A percentile compares a stretch with the other conserved stretches of the same genome.
Evolutionary conservation across 2,888 invertebrate genomes (phyloP).

Genomic region (Callosobruchus maculatus): DNA sequence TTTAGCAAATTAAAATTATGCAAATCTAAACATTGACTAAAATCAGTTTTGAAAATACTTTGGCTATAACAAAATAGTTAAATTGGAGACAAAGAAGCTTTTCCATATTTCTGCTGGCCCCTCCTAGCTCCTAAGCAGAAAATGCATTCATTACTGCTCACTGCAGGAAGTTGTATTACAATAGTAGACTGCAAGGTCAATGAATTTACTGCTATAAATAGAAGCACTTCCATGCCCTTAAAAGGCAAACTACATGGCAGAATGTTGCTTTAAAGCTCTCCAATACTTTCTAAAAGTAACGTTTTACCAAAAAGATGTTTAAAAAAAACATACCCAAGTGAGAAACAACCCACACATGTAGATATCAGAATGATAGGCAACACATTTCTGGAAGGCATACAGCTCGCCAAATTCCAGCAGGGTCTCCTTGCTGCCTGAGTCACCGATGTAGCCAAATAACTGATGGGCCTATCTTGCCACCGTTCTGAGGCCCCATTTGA

Average conservation of each 20-base stretch:
- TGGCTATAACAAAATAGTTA: no score
- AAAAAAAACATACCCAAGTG: constrained; percentile 37
- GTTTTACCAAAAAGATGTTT: background rate
- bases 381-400: constrained; percentile 28
- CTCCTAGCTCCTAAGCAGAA: no score
- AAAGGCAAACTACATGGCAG: background rate
- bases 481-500: constrained; percentile 43
- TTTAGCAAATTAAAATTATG: no score
- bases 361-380: constrained; percentile 42
- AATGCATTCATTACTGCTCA: no score
- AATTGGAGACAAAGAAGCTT: no score
- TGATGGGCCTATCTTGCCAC: constrained; percentile 46
- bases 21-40: no score
- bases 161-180: background rate
- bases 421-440: constrained; percentile 56
- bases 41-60: no score
- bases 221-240: background rate
- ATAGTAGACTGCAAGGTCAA: background rate
- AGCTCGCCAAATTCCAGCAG: constrained; percentile 41
- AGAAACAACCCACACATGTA: constrained; percentile 40
- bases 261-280: background rate
- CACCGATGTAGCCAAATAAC: constrained; percentile 49
- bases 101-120: no score
- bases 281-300: background rate
- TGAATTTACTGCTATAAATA: background rate